Base-by-base conservation (phyloP, 2,113 vertebrate genomes). In the Madoqua kirkii region DNA sequence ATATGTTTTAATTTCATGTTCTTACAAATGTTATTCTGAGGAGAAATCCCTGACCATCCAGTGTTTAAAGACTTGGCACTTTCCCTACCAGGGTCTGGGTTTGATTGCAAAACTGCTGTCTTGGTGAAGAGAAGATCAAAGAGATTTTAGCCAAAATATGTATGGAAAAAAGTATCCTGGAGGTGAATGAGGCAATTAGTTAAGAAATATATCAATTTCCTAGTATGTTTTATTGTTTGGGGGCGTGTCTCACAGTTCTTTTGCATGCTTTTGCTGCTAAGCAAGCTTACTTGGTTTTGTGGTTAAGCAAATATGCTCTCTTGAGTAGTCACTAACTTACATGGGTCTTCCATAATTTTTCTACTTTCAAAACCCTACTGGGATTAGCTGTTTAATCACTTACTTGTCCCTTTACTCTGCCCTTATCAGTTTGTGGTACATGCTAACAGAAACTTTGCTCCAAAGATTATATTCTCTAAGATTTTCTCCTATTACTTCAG, bases 181-280 rank as follows among this genome's bases (percentile, higher is more conserved):
- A 36, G 33, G 21, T 54, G 3, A 55, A 12, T 55, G 50, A 83
- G 52, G 12, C 52, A 55, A 52, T 52, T 82, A n/a, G 12, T 55
- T 83, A 55, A 25, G 25, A 36, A 36, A 83, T 7, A 83, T 55
- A 55, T 25, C 33, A 83, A 36, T 83, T 83, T 54, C 21, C 33
- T 55, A 55, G 6, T 55, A 15, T 55, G n/a, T 55, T 55, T 15
- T n/a, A 33, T 43, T 27, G 71, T 76, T 43, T 76, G 40, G 23
- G 36, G 71, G 23, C 6, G 0, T 76, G 23, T 43, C 71, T 43
- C 6, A 0, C 0, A 1, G 23, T 27, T 71, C 71, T 76, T 25
- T 27, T 76, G 71, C 40, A 76, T 43, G 23, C 23, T 43, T 27
- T 76, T 76, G 36, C 71, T 76, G 71, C 71, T 43, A 76, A 27